phyloP scores from a whole-genome alignment of 2,797 vertebrate genomes.

The Smutsia gigantea region DNA sequence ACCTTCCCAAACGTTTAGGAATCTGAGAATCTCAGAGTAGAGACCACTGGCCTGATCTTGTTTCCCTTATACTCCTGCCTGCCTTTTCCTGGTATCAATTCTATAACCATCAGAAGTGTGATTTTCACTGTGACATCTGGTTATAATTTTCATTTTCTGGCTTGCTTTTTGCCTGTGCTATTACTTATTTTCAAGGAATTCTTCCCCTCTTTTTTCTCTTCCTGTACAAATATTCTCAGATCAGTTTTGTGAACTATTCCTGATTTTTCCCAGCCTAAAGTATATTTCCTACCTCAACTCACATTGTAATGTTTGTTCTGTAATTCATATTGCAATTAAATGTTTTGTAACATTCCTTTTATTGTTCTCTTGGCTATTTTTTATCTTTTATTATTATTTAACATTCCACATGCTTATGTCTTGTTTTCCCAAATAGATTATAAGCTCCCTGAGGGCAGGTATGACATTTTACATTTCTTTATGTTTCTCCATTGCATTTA shows the following conservation, averaged over 20 bases:
- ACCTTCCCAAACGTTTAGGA: neutral
- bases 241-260: constrained; percentile 9
- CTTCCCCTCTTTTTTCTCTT: neutral
- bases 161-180: neutral
- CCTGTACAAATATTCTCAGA: neutral
- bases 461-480: constrained; percentile 75
- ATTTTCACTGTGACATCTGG: neutral
- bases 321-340: constrained; percentile 44
- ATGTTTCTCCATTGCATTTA: constrained; percentile 66
- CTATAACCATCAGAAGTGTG: neutral
- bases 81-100: neutral
- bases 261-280: constrained; percentile 22
- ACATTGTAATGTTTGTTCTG: constrained; percentile 56
- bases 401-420: constrained; percentile 70
- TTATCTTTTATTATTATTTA: constrained; percentile 73
- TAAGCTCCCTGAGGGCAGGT: constrained; percentile 74
- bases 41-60: neutral
- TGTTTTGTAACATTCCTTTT: constrained; percentile 63
- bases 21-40: constrained; percentile 5
- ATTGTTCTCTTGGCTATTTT: constrained; percentile 61
- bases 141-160: constrained; percentile 18
- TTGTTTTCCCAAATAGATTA: constrained; percentile 78
- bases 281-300: constrained; percentile 9
- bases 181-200: constrained; percentile 42
- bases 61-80: neutral